Conservation (phyloP, 2,113 vertebrate genomes). For the Syngnathus floridae region DNA sequence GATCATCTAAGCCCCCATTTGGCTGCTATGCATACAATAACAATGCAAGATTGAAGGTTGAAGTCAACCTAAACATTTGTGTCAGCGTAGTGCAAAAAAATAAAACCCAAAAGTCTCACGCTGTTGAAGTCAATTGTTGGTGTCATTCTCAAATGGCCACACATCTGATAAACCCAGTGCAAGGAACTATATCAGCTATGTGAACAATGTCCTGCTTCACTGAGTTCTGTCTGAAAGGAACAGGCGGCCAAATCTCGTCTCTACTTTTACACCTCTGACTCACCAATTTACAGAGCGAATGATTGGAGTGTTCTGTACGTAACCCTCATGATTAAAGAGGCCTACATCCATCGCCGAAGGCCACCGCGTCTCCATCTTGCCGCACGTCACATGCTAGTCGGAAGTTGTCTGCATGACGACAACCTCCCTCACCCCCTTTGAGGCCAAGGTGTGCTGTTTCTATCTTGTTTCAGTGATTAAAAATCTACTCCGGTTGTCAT, state of each 20-base stretch:
- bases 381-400: constrained; percentile 13
- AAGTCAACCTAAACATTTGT: not conserved
- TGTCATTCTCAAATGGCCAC: not conserved
- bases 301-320: constrained; percentile 2
- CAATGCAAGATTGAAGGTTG: not conserved
- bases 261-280: not conserved
- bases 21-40: not conserved
- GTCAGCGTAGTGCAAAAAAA: not conserved
- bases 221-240: not conserved
- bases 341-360: constrained; percentile 16
- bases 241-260: not conserved
- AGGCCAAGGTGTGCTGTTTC: no score
- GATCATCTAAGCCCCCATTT: not conserved
- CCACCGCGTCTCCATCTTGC: constrained; percentile 22
- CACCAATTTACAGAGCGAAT: not conserved
- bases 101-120: not conserved
- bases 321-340: constrained; percentile 23
- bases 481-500: no score
- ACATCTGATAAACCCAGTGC: not conserved
- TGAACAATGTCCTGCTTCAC: not conserved
- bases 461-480: no score
- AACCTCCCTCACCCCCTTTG: not conserved
- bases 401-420: constrained; percentile 21
- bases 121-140: not conserved
- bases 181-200: not conserved